Evolutionary conservation across 2,113 vertebrate species (phyloP).

Genomic region (Lophura nycthemera): DNA sequence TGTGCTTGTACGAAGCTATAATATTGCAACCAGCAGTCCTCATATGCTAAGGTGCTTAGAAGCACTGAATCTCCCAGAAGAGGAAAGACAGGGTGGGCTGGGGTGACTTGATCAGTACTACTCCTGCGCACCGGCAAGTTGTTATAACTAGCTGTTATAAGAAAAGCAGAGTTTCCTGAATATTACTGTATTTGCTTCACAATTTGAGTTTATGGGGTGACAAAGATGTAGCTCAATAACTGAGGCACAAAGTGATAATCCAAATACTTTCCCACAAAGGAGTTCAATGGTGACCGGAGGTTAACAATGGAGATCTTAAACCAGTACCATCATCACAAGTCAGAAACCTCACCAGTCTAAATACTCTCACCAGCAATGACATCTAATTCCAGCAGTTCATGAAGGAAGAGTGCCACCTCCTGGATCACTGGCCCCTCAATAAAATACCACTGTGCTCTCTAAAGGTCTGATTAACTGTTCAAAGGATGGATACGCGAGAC

Average conservation of each 20-base stretch:
- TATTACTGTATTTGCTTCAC: slow-evolving; percentile 9
- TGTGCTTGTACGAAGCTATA: slow-evolving; percentile 37
- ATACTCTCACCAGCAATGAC: not conserved
- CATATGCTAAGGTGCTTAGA: slow-evolving; percentile 38
- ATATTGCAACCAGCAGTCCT: slow-evolving; percentile 39
- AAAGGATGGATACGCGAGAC: not conserved
- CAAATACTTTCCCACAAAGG: not conserved
- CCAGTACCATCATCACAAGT: not conserved
- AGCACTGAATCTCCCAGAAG: not conserved
- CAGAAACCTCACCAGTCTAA: slow-evolving; percentile 8
- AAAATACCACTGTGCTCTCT: not conserved
- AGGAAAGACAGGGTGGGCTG: slow-evolving; percentile 33
- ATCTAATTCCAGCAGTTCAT: not conserved
- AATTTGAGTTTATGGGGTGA: slow-evolving; percentile 27
- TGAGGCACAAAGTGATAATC: not conserved
- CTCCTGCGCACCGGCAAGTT: not conserved
- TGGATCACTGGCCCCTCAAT: not conserved
- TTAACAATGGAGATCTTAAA: slow-evolving; percentile 25
- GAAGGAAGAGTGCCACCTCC: slow-evolving; percentile 68
- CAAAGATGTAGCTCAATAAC: not conserved
- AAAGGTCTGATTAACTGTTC: not conserved
- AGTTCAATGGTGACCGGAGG: not conserved
- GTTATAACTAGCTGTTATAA: not conserved
- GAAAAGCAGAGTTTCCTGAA: slow-evolving; percentile 36
- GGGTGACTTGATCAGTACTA: not conserved